Base-by-base conservation (phyloP, 2,797 vertebrate genomes). In the Alcedo quadribrachys region DNA sequence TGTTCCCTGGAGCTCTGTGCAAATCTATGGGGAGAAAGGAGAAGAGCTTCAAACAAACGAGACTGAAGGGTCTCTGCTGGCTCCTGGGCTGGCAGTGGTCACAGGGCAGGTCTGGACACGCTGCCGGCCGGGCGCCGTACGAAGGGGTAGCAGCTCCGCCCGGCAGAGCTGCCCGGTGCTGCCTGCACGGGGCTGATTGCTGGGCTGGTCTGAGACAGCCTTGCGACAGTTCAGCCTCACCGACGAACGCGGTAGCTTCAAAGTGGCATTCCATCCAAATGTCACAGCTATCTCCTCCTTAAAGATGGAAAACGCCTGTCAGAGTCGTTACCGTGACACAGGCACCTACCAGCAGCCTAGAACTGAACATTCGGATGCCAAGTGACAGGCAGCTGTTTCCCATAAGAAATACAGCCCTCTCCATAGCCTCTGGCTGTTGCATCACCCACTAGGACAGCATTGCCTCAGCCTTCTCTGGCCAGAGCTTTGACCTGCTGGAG, bases 401-500 rank as follows among this genome's bases (percentile, higher is more conserved):
- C 46, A 0, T 11, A 70, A 79, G 94, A 95, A 87, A 89, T 86
- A 81, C 40, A 86, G 74, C 88, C 55, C 62, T 83, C 82, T 61
- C 32, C n/a, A 2, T 58, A 85, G 80, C 87, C 77, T 66, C 67
- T 71, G 83, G 24, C 94, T 90, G 88, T 95, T 90, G 88, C 93
- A 92, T 95, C 88, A 95, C 83, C 88, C 93, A 73, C 42, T 77
- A 48, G 77, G 40, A 79, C 74, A 88, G 85, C 83, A 83, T 91
- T 94, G 93, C 82, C 95, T 94, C 95, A 95, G 89, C 81, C 43
- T 90, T 35, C 87, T 78, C 65, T 53, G 76, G 81, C 85, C 84
- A 16, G 61, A 78, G 75, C 75, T 70, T 50, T 90, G 89, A 94
- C 93, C 81, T 63, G 51, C 80, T 48, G 57, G 25, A 89, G 94